Evolutionary conservation across 1,140 invertebrate genomes (phyloP).

Genomic region (Platyscapa corneri): DNA sequence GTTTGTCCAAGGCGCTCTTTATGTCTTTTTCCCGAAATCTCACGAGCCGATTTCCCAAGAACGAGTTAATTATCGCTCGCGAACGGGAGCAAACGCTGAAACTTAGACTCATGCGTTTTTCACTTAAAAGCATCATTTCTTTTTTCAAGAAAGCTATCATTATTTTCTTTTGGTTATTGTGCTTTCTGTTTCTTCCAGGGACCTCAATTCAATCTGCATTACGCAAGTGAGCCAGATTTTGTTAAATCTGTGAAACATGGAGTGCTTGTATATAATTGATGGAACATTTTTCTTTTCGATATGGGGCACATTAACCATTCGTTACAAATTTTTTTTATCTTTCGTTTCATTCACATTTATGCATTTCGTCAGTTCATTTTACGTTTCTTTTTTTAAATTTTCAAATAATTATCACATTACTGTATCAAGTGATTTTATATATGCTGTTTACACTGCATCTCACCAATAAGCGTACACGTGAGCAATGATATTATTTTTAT

Average conservation of each 20-base stretch:
- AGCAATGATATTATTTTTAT: not conserved
- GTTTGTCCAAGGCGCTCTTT: conserved; percentile 1
- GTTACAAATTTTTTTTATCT: not conserved
- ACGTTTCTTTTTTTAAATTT: not conserved
- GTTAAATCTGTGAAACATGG: conserved; percentile 7
- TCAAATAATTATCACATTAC: not conserved
- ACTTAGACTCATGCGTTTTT: not conserved
- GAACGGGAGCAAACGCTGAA: not conserved
- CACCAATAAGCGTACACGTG: not conserved
- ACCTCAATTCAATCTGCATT: not conserved
- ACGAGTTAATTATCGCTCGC: conserved; percentile 12
- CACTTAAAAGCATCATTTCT: conserved; percentile 18
- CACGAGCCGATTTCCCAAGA: conserved; percentile 37
- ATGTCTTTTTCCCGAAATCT: conserved; percentile 36
- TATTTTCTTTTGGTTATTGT: conserved; percentile 12
- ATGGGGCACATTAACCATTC: not conserved
- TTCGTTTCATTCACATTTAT: not conserved
- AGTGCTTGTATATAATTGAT: conserved; percentile 4
- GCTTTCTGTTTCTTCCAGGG: not conserved
- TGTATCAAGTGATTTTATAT: not conserved
- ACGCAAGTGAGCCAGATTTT: conserved; percentile 32
- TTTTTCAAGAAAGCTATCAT: not conserved
- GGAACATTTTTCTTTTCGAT: not conserved
- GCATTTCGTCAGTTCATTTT: not conserved
- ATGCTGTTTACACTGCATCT: too few species aligned